Base-by-base conservation (phyloP, 1,140 invertebrate species). In the Hestina assimilis region DNA sequence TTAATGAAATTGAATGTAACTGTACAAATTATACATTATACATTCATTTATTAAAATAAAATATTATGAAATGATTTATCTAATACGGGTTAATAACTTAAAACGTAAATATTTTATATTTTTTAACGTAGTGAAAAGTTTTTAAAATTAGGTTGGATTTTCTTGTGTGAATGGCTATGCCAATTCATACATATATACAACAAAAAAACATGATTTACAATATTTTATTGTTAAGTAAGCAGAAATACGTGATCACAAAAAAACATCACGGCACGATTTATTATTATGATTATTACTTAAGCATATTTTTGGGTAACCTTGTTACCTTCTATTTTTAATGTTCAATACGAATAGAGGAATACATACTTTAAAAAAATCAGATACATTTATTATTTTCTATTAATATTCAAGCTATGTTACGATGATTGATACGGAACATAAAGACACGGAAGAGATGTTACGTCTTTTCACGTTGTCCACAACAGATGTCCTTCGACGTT, bases 401-500 rank as follows among this genome's bases (percentile, higher is more conserved):
- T 48, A 60, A 50, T 58, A 63, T 63, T 59, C 59, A 29, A 59
- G 66, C 63, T 70, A 38, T 60, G 69, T 54, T 71, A 67, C 57
- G 67, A 48, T 66, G 31, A 59, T 48, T 48, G 33, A 68, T 71
- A 65, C 66, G 79, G 75, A 78, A 82, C 66, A 75, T 72, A 76
- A 70, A 75, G 74, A 76, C 75, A 72, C 74, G 80, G 80, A 83
- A 86, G 79, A 71, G 52, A 52, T 51, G 63, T 69, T 59, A 59
- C n/a, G 33, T 20, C 57, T 72, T 58, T 38, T 50, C 50, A 56
- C 65, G 73, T 82, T 83, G 79, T 86, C 79, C 72, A 21, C 45
- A 48, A 48, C 12, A 60, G 53, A 38, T 52, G 76, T 75, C 83
- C 80, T 86, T 83, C 72, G 42, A 40, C 48, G 15, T 50, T 20